Base-by-base conservation (phyloP, 2,113 vertebrate species). In the Notothenia rossii region DNA sequence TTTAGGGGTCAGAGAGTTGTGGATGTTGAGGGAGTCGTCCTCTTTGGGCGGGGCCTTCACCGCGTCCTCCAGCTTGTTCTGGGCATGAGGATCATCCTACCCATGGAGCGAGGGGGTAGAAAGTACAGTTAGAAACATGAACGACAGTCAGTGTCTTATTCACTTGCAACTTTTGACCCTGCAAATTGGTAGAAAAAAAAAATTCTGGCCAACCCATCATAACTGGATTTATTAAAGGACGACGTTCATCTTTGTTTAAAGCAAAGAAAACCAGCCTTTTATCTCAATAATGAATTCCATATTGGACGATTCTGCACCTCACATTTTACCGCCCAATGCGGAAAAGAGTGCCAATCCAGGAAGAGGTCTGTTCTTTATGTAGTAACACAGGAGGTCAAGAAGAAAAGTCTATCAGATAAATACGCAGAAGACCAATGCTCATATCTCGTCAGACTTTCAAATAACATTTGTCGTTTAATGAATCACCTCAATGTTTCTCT, bases 11-110 rank as follows among this genome's bases (percentile, higher is more conserved):
- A 96, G 95, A 33, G 97, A 96, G 94, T 97, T 98, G 95, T 98
- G 97, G 93, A 99, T 97, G 94, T 97, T 98, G 29, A 98, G 97
- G 0, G 97, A 92, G 81, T 98, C 97, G 67, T 98, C 97, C 94
- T 98, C 98, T 74, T 98, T 97, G 89, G 97, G 95, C 71, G 96
- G 96, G 89, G 97, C 96, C 90, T 98, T 99, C 92, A 98, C 95
- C 58, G 95, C 94, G 81, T 98, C 98, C 95, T 98, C 97, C 93
- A 97, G 94, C 94, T 98, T 99, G 95, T 98, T 98, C 88, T 97
- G 96, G 89, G 96, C 95, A 84, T 91, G 93, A 45, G 96, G 95
- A 87, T 94, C 97, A 84, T 81, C 98, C 98, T 98, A 76, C 79
- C 84, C 82, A 60, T 69, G 86, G 49, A 68, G 46, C 59, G 69